phyloP scores from a whole-genome alignment of 2,888 invertebrate genomes.

The Meloe dianella region DNA sequence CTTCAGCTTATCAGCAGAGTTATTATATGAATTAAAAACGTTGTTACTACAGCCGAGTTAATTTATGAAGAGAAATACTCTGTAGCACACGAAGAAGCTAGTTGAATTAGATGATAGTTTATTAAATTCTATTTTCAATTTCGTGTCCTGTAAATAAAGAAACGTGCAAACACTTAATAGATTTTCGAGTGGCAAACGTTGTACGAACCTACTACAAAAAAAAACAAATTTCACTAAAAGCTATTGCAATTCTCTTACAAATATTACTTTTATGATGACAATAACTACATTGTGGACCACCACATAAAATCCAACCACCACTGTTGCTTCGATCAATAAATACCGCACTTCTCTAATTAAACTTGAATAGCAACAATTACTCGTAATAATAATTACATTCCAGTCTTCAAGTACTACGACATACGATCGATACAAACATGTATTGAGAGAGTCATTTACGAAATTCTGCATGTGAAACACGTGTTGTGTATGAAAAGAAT shows the following conservation, averaged over 20 bases:
- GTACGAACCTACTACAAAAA: too few species aligned
- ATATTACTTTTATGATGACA: too few species aligned
- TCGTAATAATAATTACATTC: constrained; percentile 1
- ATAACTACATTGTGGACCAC: background rate
- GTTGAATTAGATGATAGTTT: background rate
- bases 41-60: too few species aligned
- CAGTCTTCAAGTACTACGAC: background rate
- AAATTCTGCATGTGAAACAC: background rate
- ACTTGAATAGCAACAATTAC: background rate
- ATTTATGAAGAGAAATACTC: background rate
- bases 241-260: too few species aligned
- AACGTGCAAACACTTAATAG: background rate
- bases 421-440: too few species aligned
- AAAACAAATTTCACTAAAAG: too few species aligned
- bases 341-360: background rate
- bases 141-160: background rate
- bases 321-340: constrained; percentile 17
- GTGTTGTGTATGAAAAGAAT: background rate
- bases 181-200: background rate
- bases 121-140: background rate
- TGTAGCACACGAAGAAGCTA: background rate
- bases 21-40: too few species aligned
- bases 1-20: too few species aligned
- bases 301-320: too few species aligned
- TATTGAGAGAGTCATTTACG: too few species aligned